Conservation (phyloP, 2,113 vertebrate species). For the sheep (Ovis aries) region ARS-UI_Ramb_v3.0 NC_056056.1:104322001-104322500, state of each 20-base stretch:
- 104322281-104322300: background rate
- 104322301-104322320: background rate
- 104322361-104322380: background rate
- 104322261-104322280: background rate
- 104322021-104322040: background rate
- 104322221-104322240: background rate
- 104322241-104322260: background rate
- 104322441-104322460: background rate
- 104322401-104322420: background rate
- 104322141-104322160: background rate
- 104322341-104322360: background rate
- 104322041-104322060: background rate
- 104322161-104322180: background rate
- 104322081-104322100: background rate
- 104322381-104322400: background rate
- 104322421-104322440: background rate
- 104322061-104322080: background rate
- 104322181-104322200: background rate
- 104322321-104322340: background rate
- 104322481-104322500: background rate
- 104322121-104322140: background rate
- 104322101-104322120: background rate
- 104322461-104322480: background rate
- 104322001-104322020: background rate
- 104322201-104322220: background rate